phyloP scores from a whole-genome alignment of 2,888 invertebrate genomes.

The Polymixis flavicincta region DNA sequence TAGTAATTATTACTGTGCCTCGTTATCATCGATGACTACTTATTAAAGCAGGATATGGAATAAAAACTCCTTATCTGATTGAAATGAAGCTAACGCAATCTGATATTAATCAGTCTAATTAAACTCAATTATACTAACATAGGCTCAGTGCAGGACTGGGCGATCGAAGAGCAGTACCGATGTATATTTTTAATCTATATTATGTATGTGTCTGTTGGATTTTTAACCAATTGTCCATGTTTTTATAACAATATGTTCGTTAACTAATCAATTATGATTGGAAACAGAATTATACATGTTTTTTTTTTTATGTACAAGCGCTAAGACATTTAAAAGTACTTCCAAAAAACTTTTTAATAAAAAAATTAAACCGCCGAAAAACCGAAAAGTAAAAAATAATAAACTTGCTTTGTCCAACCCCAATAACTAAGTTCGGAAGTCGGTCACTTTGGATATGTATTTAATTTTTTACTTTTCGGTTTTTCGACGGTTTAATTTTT shows the following conservation, averaged over 20 bases:
- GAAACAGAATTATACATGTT: background rate
- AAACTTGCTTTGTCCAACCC: too few relatives aligned
- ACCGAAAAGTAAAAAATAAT: too few relatives aligned
- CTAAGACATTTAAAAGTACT: too few relatives aligned
- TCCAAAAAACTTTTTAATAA: too few relatives aligned
- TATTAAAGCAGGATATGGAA: slow-evolving; percentile 27
- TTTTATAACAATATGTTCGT: background rate
- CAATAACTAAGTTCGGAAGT: too few relatives aligned
- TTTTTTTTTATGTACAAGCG: too few relatives aligned
- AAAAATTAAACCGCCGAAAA: too few relatives aligned
- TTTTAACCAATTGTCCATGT: background rate
- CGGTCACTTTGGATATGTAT: too few relatives aligned
- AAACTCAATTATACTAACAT: slow-evolving; percentile 9
- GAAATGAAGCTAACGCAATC: slow-evolving; percentile 9
- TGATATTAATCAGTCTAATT: slow-evolving; percentile 28
- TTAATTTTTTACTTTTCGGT: too few relatives aligned
- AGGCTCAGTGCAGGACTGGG: background rate
- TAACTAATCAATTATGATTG: background rate
- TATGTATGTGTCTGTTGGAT: background rate
- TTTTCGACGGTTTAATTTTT: too few relatives aligned
- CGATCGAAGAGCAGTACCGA: background rate
- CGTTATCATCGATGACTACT: slow-evolving; percentile 12
- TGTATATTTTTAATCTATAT: background rate
- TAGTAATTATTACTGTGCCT: slow-evolving; percentile 14
- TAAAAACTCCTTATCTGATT: slow-evolving; percentile 31